phyloP scores from a whole-genome alignment of 2,113 vertebrate genomes.

The Ovibos moschatus region DNA sequence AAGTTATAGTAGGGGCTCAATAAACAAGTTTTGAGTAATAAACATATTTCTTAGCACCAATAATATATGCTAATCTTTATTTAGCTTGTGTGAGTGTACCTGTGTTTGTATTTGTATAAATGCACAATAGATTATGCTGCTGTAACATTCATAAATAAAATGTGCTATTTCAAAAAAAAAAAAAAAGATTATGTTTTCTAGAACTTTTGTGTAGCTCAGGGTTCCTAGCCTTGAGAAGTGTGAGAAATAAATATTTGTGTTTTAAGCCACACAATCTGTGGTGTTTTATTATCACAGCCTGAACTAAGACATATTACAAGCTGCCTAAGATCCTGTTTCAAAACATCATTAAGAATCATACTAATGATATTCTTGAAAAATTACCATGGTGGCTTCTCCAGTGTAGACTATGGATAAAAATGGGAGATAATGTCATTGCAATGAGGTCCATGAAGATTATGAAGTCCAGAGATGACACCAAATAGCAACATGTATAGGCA shows the following conservation, averaged over 20 bases:
- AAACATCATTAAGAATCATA: background rate
- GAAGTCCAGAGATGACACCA: background rate
- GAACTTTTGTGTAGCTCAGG: background rate
- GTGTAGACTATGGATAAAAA: background rate
- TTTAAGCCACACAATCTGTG: background rate
- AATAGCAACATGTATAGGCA: background rate
- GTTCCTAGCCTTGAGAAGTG: background rate
- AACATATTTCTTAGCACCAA: background rate
- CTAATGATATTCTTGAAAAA: background rate
- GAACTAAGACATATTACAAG: background rate
- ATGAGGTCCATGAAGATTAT: background rate
- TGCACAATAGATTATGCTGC: background rate
- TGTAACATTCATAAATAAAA: background rate
- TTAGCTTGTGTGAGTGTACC: background rate
- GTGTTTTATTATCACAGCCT: background rate
- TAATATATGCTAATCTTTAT: background rate
- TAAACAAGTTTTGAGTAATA: background rate
- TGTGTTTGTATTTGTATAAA: background rate
- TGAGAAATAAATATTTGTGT: background rate
- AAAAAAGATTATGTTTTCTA: background rate
- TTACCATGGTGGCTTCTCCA: background rate
- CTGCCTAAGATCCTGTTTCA: background rate
- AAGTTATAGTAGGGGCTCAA: background rate
- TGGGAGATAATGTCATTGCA: background rate
- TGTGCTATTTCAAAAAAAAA: background rate